Conservation (phyloP, 2,797 vertebrate species). For the Tamandua tetradactyla region DNA sequence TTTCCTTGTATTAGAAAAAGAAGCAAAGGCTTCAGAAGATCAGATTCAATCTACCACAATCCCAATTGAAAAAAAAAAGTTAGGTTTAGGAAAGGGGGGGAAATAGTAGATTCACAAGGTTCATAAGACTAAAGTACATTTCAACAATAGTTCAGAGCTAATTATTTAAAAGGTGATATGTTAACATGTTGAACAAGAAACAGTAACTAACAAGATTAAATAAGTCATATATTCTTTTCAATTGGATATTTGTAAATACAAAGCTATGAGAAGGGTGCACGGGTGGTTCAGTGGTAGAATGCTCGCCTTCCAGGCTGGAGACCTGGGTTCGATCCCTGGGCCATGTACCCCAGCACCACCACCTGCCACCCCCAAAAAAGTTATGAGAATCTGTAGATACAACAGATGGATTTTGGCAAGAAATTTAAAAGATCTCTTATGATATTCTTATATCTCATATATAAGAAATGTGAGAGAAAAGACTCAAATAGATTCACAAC, state of each 20-base stretch:
- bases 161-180: neutral
- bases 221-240: neutral
- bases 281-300: no score
- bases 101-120: neutral
- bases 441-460: neutral
- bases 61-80: neutral
- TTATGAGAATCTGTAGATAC: neutral
- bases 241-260: neutral
- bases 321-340: no score
- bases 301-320: no score
- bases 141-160: neutral
- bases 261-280: neutral
- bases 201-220: neutral
- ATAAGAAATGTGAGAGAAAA: neutral
- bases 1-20: conserved; percentile 7
- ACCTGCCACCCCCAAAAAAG: no score
- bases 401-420: neutral
- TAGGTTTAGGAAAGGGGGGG: neutral
- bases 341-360: no score
- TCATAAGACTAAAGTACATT: neutral
- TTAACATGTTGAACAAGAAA: neutral
- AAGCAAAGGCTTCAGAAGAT: neutral
- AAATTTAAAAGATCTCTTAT: neutral
- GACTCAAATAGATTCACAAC: neutral
- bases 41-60: neutral